These are phyloP conservation scores for Atethmia centrago DNA, from an alignment of 2,888 invertebrate species.

Conservation along the genomic window DNA sequence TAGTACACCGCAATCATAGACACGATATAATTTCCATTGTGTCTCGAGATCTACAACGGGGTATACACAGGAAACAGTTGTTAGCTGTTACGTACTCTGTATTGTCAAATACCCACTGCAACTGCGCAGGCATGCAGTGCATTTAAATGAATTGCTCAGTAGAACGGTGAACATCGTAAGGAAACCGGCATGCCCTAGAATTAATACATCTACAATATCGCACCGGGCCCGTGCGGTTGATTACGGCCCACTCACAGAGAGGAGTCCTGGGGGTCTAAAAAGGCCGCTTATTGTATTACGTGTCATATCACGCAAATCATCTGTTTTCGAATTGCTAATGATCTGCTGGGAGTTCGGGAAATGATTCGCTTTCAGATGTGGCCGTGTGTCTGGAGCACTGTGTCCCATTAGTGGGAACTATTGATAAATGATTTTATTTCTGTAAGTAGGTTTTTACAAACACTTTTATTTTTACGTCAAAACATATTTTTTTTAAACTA, in stretches of 20 bases:
- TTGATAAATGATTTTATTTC: too few species aligned
- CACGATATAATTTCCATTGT: conserved; percentile 19
- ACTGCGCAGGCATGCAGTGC: neutral
- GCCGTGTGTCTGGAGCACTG: too few species aligned
- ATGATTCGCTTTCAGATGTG: neutral
- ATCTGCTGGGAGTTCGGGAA: neutral
- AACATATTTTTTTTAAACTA: too few species aligned
- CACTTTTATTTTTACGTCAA: too few species aligned
- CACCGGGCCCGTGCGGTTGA: neutral
- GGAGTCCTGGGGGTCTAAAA: neutral
- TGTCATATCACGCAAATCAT: neutral
- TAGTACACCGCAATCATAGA: conserved; percentile 9
- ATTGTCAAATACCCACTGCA: conserved; percentile 39
- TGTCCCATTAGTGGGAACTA: too few species aligned
- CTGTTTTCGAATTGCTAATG: neutral
- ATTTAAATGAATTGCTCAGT: conserved; percentile 29
- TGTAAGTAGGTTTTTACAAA: too few species aligned
- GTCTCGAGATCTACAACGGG: conserved; percentile 21
- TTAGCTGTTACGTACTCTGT: conserved; percentile 24
- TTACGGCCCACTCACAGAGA: neutral
- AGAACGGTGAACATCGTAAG: conserved; percentile 6
- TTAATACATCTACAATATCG: neutral
- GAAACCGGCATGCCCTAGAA: conserved; percentile 16
- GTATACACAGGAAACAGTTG: conserved; percentile 46
- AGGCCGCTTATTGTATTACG: neutral